Base-by-base conservation (phyloP, 2,797 vertebrate genomes). In the Arvicola amphibius region DNA sequence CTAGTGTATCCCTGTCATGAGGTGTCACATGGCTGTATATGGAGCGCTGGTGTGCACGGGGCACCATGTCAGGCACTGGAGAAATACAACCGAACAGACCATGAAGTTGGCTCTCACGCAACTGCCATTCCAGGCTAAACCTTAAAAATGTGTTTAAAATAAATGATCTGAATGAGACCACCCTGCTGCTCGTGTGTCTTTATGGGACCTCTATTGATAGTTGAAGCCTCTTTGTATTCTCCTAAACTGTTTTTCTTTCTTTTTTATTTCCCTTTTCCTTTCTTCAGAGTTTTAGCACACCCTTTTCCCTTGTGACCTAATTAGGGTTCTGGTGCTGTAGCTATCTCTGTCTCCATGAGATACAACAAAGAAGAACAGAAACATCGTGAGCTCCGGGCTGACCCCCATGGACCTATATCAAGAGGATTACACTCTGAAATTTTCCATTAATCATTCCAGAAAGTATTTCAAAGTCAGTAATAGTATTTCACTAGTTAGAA, bases 401-500 rank as follows among this genome's bases (percentile, higher is more conserved):
- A 23, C 48, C 59, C 81, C 78, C 27, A 79, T 29, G 73, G 79
- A 40, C 76, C 74, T 87, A 10, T 76, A 77, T 92, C 87, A 83
- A 73, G 80, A 51, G 65, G 16, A 16, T 71, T 92, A 37, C n/a
- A 96, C 48, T 89, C 92, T 88, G 32, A 94, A 92, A 84, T 69
- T 16, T 8, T 88, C 34, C 51, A 79, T 37, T 9, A 40, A 78
- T 76, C 71, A 91, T 89, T 92, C 84, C 90, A 94, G 67, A 94
- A 95, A 76, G 48, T 76, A 56, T 92, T 92, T 85, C 76, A 94
- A 95, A 93, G 71, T 61, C 83, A 95, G 40, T 91, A 67, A 90
- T 19, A 90, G 67, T 23, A 77, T 40, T 92, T 86, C 61, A n/a
- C 73, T 16, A 40, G 34, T 92, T 94, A 90, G 48, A 92, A 94